Evolutionary conservation across 2,888 invertebrate species (phyloP).

Genomic region (Apomyelois bistriatella): DNA sequence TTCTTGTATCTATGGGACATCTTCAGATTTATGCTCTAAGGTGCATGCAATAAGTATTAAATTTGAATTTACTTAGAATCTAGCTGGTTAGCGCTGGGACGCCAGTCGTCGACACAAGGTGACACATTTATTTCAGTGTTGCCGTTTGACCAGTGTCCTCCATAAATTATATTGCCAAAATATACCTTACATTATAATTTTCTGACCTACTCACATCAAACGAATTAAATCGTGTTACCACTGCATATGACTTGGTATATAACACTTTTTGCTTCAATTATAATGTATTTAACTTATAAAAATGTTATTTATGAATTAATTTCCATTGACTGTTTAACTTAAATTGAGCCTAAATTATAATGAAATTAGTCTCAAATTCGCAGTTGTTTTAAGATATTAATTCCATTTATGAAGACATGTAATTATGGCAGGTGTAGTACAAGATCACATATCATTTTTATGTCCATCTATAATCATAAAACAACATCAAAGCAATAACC

Average conservation of each 20-base stretch:
- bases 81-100: not conserved
- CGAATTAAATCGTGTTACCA: not conserved
- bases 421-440: not conserved
- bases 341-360: not conserved
- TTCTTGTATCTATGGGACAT: not conserved
- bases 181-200: not conserved
- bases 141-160: slow-evolving; percentile 32
- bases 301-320: not conserved
- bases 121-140: slow-evolving; percentile 5
- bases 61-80: not conserved
- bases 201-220: not conserved
- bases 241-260: not conserved
- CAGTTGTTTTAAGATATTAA: not conserved
- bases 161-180: slow-evolving; percentile 30
- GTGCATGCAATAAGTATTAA: not conserved
- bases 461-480: too few relatives aligned
- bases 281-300: not conserved
- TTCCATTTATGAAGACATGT: not conserved
- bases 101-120: not conserved
- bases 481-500: not conserved
- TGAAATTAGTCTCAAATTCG: not conserved
- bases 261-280: not conserved
- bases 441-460: not conserved
- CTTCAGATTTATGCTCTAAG: not conserved
- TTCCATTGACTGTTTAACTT: not conserved